Evolutionary conservation across 2,797 vertebrate genomes (phyloP).

Genomic region (Peromyscus melanophrys): DNA sequence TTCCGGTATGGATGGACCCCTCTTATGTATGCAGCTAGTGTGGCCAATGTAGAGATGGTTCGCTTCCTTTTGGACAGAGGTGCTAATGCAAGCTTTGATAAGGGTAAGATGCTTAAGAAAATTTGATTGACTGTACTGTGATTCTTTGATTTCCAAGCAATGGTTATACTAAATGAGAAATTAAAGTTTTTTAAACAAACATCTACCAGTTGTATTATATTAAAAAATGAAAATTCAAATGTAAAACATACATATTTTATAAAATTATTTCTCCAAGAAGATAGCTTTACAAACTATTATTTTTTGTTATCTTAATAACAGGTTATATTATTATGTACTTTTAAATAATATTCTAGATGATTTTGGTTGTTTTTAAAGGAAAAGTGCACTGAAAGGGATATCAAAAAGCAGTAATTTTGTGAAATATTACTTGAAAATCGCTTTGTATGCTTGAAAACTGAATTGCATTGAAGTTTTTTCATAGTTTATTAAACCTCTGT

Average conservation of each 20-base stretch:
- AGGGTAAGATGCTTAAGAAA: conserved; percentile 90
- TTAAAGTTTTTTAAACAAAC: background rate
- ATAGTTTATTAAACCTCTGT: conserved; percentile 49
- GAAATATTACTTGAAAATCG: conserved; percentile 52
- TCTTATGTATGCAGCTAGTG: conserved; percentile 95
- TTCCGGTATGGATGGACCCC: conserved; percentile 95
- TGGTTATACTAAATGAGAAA: conserved; percentile 33
- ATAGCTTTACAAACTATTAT: background rate
- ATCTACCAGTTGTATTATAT: conserved; percentile 37
- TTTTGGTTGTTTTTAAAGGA: conserved; percentile 63
- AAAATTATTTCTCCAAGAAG: conserved; percentile 24
- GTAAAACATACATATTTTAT: conserved; percentile 58
- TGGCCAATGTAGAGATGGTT: conserved; percentile 91
- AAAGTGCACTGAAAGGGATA: conserved; percentile 44
- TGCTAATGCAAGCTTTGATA: conserved; percentile 95
- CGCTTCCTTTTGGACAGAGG: conserved; percentile 95
- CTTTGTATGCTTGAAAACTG: conserved; percentile 36
- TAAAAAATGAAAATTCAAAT: conserved; percentile 55
- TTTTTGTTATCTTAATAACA: conserved; percentile 9
- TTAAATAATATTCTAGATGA: background rate
- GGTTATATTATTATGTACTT: conserved; percentile 24
- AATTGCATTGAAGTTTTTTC: conserved; percentile 52
- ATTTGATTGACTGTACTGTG: conserved; percentile 15
- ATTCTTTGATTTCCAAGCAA: conserved; percentile 65
- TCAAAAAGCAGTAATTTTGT: conserved; percentile 31